A percentile compares a stretch with the other conserved stretches of the same genome.
phyloP scores from a whole-genome alignment of 2,113 vertebrate species.

The Neolamprologus caudopunctatus region DNA sequence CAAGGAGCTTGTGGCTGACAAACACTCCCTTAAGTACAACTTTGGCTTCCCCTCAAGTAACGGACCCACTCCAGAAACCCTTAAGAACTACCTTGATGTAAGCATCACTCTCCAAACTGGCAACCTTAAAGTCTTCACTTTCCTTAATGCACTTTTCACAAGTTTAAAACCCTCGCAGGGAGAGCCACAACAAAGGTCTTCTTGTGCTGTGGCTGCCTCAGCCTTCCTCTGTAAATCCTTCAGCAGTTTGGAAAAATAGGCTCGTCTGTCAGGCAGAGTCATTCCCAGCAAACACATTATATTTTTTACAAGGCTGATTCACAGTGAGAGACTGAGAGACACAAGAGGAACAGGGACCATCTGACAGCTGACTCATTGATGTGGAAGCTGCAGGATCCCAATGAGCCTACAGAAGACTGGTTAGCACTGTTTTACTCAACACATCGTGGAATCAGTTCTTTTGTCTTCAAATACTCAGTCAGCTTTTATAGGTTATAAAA shows the following conservation, averaged over 20 bases:
- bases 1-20: constrained; percentile 62
- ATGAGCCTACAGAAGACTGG: background rate
- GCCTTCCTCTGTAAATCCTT: background rate
- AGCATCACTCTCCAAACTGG: constrained; percentile 39
- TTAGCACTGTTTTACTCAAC: background rate
- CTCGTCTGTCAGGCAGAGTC: background rate
- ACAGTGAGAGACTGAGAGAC: background rate
- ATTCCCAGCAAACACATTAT: background rate
- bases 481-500: background rate
- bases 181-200: constrained; percentile 1
- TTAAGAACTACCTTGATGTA: constrained; percentile 90
- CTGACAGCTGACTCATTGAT: background rate
- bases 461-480: background rate
- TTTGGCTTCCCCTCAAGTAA: constrained; percentile 61
- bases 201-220: background rate
- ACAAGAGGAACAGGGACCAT: background rate
- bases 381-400: background rate
- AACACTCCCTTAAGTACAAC: constrained; percentile 72
- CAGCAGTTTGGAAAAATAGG: background rate
- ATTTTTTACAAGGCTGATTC: background rate
- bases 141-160: background rate
- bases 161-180: background rate
- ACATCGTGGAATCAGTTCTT: background rate
- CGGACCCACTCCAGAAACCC: constrained; percentile 77
- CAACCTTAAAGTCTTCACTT: background rate